Conservation (phyloP, 2,888 invertebrate species). For the Epinotia bilunana region DNA sequence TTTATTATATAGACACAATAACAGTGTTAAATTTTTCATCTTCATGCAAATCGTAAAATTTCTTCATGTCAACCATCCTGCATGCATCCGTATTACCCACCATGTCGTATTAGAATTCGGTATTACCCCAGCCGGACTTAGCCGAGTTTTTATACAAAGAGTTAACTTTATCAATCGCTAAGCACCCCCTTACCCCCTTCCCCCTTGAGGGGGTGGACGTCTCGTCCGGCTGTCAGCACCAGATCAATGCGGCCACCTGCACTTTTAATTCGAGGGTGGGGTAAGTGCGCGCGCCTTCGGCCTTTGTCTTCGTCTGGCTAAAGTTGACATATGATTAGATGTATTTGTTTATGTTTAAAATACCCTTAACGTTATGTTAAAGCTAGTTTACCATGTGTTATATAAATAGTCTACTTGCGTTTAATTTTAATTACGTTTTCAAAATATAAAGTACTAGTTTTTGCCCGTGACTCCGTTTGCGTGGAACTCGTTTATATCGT, state of each 20-base stretch:
- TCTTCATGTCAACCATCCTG: background rate
- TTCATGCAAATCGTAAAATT: background rate
- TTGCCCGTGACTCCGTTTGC: too few relatives aligned
- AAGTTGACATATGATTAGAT: conserved; percentile 26
- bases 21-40: too few relatives aligned
- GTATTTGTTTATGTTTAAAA: conserved; percentile 4
- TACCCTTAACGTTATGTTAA: background rate
- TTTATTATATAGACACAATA: too few relatives aligned
- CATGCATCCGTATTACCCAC: background rate
- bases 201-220: conserved; percentile 17
- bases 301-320: conserved; percentile 24
- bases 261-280: conserved; percentile 43
- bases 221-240: conserved; percentile 42
- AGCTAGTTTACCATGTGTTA: background rate
- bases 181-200: conserved; percentile 33
- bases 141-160: conserved; percentile 24
- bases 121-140: conserved; percentile 1
- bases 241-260: conserved; percentile 44
- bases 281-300: conserved; percentile 41
- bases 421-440: too few relatives aligned
- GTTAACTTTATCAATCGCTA: conserved; percentile 43
- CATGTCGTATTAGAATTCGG: background rate
- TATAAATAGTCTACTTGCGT: too few relatives aligned
- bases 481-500: too few relatives aligned
- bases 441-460: too few relatives aligned